These are phyloP conservation scores for Menidia menidia DNA, from an alignment of 2,797 vertebrate species.

Conservation along the genomic window DNA sequence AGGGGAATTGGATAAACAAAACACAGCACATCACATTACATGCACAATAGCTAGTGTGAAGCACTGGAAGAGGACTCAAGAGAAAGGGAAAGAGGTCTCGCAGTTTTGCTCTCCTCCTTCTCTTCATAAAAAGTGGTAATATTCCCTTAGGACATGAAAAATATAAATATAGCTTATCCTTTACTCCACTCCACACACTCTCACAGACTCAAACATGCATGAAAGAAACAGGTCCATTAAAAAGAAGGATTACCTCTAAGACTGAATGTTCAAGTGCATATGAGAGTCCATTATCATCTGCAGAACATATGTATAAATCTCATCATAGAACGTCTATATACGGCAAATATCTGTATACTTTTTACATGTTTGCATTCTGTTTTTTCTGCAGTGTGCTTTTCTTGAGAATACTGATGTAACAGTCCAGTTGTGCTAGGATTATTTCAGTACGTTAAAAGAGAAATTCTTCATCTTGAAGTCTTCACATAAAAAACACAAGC, in stretches of 20 bases:
- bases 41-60: slow-evolving; percentile 51
- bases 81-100: slow-evolving; percentile 42
- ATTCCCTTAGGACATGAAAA: slow-evolving; percentile 33
- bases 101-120: slow-evolving; percentile 27
- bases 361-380: not conserved
- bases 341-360: not conserved
- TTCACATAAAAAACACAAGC: slow-evolving; percentile 29
- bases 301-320: slow-evolving; percentile 59
- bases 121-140: slow-evolving; percentile 39
- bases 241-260: slow-evolving; percentile 38
- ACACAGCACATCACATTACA: slow-evolving; percentile 69
- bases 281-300: slow-evolving; percentile 55
- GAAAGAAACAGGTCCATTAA: slow-evolving; percentile 49
- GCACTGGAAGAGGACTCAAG: slow-evolving; percentile 38
- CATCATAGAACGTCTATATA: slow-evolving; percentile 1
- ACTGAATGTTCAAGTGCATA: slow-evolving; percentile 35
- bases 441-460: slow-evolving; percentile 56
- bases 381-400: not conserved
- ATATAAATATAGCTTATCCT: slow-evolving; percentile 35
- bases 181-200: not conserved
- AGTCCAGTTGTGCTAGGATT: slow-evolving; percentile 51
- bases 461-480: slow-evolving; percentile 23
- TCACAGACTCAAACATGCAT: slow-evolving; percentile 29
- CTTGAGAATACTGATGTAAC: slow-evolving; percentile 45
- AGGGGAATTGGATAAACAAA: slow-evolving; percentile 71